phyloP scores from a whole-genome alignment of 2,888 invertebrate species.

The Ferdinandea cuprea region DNA sequence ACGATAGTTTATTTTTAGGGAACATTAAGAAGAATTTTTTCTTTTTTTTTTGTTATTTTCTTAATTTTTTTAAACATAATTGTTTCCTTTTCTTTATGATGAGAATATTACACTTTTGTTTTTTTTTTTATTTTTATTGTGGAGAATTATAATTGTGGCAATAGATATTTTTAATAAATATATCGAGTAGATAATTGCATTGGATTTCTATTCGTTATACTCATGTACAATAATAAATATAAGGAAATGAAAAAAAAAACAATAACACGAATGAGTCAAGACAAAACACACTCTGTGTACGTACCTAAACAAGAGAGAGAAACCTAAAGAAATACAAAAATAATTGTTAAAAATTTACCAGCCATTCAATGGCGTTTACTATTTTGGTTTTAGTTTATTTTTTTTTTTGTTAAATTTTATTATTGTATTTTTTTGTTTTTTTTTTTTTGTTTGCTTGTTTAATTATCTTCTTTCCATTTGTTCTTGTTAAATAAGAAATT shows the following conservation, averaged over 20 bases:
- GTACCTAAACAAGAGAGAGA: conserved; percentile 48
- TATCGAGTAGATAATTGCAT: conserved; percentile 51
- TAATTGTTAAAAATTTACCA: conserved; percentile 55
- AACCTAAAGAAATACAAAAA: conserved; percentile 70
- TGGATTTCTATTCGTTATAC: conserved; percentile 25
- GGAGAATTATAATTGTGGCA: conserved; percentile 30
- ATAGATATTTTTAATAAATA: conserved; percentile 33
- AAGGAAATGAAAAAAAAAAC: conserved; percentile 16
- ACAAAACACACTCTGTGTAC: conserved; percentile 17
- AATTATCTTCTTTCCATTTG: conserved; percentile 56
- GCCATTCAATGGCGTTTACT: conserved; percentile 69
- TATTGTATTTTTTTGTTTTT: conserved; percentile 59
- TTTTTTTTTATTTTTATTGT: too few species aligned
- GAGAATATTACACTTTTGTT: conserved; percentile 35
- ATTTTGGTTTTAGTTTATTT: conserved; percentile 34
- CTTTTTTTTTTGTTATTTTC: not conserved
- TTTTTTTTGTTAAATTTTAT: conserved; percentile 55
- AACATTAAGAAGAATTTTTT: conserved; percentile 39
- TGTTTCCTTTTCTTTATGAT: conserved; percentile 25
- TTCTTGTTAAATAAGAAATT: conserved; percentile 53
- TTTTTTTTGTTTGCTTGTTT: conserved; percentile 64
- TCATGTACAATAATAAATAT: conserved; percentile 29
- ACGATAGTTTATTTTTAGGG: conserved; percentile 48
- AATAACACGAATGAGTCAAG: conserved; percentile 51
- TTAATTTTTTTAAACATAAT: not conserved